These are phyloP conservation scores for Rallus limicola DNA, from an alignment of 2,113 vertebrate genomes.

Conservation along the genomic window DNA sequence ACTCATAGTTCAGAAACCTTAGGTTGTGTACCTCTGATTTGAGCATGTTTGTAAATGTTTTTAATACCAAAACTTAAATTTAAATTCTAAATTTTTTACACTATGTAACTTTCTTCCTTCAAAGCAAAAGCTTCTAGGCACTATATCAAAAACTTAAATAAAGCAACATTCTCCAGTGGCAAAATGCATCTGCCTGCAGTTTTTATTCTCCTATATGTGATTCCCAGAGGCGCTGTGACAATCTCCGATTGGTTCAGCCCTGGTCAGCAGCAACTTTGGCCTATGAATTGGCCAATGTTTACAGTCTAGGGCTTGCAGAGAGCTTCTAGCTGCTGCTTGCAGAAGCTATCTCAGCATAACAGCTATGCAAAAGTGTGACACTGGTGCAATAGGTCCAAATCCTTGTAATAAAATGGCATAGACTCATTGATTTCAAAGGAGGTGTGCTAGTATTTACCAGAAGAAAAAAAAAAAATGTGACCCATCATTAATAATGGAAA, in stretches of 20 bases:
- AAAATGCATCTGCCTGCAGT: too few species aligned
- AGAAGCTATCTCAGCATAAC: too few species aligned
- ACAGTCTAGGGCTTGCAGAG: too few species aligned
- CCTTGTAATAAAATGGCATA: not conserved
- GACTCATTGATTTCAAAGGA: not conserved
- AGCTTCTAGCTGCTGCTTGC: too few species aligned
- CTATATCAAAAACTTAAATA: conserved; percentile 39
- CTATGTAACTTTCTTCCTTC: not conserved
- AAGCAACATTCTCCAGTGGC: not conserved
- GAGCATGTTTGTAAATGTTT: conserved; percentile 56
- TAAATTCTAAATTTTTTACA: conserved; percentile 8
- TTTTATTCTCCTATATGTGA: too few species aligned
- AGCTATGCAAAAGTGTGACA: too few species aligned
- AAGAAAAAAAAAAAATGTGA: not conserved
- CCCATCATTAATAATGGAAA: not conserved
- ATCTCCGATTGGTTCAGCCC: too few species aligned
- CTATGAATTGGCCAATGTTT: too few species aligned
- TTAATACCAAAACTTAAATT: conserved; percentile 19
- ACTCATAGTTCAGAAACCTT: conserved; percentile 2
- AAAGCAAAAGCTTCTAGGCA: conserved; percentile 19
- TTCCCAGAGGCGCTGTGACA: too few species aligned
- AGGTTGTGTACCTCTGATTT: conserved; percentile 10
- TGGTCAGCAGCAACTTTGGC: too few species aligned
- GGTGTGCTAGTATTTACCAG: not conserved
- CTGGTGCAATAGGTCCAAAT: not conserved